Conservation (phyloP, 2,888 invertebrate species). For the Cancer borealis region DNA sequence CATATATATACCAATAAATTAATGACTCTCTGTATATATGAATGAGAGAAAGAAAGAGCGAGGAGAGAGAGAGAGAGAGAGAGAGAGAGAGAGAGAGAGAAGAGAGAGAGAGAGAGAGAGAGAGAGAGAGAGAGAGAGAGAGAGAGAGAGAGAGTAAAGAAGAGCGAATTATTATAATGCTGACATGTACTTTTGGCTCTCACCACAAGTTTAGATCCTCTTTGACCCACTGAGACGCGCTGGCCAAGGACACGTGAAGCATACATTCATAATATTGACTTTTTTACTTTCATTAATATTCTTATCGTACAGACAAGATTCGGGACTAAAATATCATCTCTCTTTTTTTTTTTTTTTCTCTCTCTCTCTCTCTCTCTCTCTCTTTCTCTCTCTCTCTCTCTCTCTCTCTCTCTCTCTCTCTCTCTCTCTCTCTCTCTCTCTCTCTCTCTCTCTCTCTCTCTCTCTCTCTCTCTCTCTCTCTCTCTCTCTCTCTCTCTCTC, state of each 20-base stretch:
- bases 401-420: not conserved
- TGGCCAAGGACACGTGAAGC: not conserved
- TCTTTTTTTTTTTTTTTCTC: not conserved
- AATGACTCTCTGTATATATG: too few species aligned
- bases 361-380: not conserved
- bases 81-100: conserved; percentile 36
- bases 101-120: not conserved
- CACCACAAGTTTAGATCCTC: not conserved
- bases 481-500: conserved; percentile 24
- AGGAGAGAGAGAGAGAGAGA: conserved; percentile 41
- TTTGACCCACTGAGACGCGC: not conserved
- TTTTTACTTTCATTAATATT: not conserved
- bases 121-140: conserved; percentile 50
- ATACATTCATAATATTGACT: not conserved
- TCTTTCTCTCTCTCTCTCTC: not conserved
- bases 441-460: not conserved
- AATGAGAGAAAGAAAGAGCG: too few species aligned
- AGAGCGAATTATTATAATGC: conserved; percentile 24
- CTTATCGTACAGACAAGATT: not conserved
- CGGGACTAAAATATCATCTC: not conserved
- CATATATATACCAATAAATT: not conserved
- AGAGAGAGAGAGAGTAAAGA: not conserved
- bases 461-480: conserved; percentile 13
- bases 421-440: not conserved
- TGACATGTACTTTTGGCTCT: conserved; percentile 23